A percentile compares a stretch with the other conserved stretches of the same genome.
Conservation (phyloP, 2,888 invertebrate genomes). For the Thecocarcelia acutangulata region DNA sequence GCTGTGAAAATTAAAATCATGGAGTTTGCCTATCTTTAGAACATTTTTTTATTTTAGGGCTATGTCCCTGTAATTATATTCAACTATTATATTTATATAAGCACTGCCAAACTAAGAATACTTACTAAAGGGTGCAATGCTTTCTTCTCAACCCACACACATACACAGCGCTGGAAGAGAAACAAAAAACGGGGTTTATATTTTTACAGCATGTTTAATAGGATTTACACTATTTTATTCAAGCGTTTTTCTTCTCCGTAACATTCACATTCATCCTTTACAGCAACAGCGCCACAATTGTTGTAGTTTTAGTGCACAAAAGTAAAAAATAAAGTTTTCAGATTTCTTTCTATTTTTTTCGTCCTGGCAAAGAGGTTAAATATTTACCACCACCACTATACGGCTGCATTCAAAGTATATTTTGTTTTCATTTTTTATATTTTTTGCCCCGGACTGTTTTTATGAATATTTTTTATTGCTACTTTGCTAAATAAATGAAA, state of each 20-base stretch:
- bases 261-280: conserved; percentile 12
- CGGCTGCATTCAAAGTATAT: not conserved
- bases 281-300: not conserved
- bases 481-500: conserved; percentile 47
- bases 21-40: too few relatives aligned
- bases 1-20: too few relatives aligned
- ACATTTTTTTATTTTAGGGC: too few relatives aligned
- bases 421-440: conserved; percentile 17
- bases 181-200: conserved; percentile 50
- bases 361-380: conserved; percentile 59
- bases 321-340: conserved; percentile 1
- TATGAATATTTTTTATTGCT: conserved; percentile 13
- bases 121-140: too few relatives aligned
- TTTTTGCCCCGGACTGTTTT: conserved; percentile 1
- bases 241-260: conserved; percentile 44
- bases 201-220: conserved; percentile 67
- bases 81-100: too few relatives aligned
- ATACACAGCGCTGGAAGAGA: not conserved
- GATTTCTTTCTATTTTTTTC: conserved; percentile 26
- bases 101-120: too few relatives aligned
- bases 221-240: conserved; percentile 67
- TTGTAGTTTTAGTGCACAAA: conserved; percentile 24
- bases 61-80: too few relatives aligned
- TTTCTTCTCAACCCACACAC: not conserved
- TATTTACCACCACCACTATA: conserved; percentile 63